Conservation (phyloP, 2,113 vertebrate genomes). For the Perognathus longimembris region DNA sequence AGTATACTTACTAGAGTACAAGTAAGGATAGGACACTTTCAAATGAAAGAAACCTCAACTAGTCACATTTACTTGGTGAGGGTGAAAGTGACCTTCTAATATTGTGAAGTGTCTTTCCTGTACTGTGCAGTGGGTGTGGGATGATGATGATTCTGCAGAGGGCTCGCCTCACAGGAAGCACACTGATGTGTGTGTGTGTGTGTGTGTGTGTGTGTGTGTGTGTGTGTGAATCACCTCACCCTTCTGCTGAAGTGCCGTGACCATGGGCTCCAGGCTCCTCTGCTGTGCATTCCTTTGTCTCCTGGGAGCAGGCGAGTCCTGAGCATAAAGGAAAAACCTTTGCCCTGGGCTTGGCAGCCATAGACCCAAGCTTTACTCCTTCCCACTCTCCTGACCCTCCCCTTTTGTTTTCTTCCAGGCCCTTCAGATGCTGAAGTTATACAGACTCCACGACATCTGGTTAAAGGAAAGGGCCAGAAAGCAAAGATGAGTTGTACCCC, state of each 20-base stretch:
- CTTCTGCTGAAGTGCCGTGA: accelerated
- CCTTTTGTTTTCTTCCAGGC: constrained; percentile 9
- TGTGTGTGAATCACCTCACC: background rate
- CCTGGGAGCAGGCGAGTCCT: background rate
- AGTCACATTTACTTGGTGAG: background rate
- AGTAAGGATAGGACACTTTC: background rate
- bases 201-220: too few species aligned
- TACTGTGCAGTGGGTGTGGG: background rate
- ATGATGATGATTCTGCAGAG: background rate
- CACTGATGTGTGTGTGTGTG: background rate
- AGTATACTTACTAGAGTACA: background rate
- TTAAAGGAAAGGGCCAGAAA: constrained; percentile 11
- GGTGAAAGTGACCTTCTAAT: background rate
- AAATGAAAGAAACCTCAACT: background rate
- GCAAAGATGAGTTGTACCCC: background rate
- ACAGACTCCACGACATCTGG: constrained; percentile 49
- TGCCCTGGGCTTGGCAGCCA: background rate
- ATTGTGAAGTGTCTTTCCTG: background rate
- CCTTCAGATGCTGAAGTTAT: background rate
- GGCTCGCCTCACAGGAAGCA: background rate
- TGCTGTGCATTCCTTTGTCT: constrained; percentile 15
- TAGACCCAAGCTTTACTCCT: background rate
- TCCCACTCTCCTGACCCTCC: background rate
- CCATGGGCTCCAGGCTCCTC: background rate
- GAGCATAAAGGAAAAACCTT: background rate